Base-by-base conservation (phyloP, 2,797 vertebrate genomes). In the Falco peregrinus region DNA sequence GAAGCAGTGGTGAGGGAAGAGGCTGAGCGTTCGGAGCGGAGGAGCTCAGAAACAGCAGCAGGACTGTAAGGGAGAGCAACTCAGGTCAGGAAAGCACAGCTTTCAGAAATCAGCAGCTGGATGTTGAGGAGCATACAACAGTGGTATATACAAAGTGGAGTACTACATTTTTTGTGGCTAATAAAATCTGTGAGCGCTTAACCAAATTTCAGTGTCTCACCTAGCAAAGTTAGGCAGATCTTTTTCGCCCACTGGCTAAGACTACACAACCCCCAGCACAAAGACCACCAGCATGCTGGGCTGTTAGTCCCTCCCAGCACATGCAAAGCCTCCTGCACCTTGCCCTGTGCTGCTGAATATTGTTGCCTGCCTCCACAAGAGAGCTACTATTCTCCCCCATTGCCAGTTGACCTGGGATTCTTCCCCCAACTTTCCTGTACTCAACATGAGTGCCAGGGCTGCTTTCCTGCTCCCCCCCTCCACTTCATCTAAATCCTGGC, bases 91-190 rank as follows among this genome's bases (percentile, higher is more conserved):
- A 84, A 84, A 75, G 22, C 57, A 59, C 3, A 10, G 39, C 39
- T 41, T 41, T 41, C 39, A 41, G 39, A 41, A 41, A 41, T 41
- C 39, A 41, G 13, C 39, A 41, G 28, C 20, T 85, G 57, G 41
- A 19, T 53, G 16, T 28, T 74, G 43, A 24, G 48, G 37, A 57
- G 21, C 2, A 0, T 59, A 1, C 18, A 69, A 11, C 11, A 28
- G 17, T 24, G 26, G 11, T 51, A 14, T 31, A 45, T 61, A 53
- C 5, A 1, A 50, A n/a, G 24, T 43, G 1, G 0, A 64, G 9
- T 11, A 26, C 17, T 29, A 5, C 18, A 24, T 48, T 74, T 76
- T 67, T 45, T 80, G 59, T 33, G 25, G 12, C 45, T 87, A 39
- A 70, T 53, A 60, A 93, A 83, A 85, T 45, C 37, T 35, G 9